Evolutionary conservation across 2,888 invertebrate species (phyloP), one percentile per base, ranked within the genome.

Genomic region (Himalopsyche kuldschensis): DNA sequence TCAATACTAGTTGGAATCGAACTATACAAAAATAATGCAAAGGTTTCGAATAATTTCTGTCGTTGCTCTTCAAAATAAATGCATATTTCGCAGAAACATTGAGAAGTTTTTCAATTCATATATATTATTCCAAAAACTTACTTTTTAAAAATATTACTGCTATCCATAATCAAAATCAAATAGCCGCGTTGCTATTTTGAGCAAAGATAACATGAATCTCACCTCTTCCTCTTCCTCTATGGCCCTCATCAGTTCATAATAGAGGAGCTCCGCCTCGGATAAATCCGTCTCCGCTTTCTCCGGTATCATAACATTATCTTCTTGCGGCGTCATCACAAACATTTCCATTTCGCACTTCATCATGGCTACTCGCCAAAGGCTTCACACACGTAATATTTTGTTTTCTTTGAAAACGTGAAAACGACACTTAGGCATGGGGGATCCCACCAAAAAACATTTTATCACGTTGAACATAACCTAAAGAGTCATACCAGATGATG

Each of bases 161-260:
- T 1, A 35, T 15, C 41, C 11, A 41, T 15, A 15, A 41, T 41
- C 15, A 41, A 41, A 2, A 41, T 41, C 3, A 41, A 15, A 41
- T 41, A 41, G 3, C 41, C 41, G 2, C 15, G 11, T 2, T 41
- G 15, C 41, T 41, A 41, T 41, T 11, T 41, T 41, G 41, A 41
- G 1, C 41, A 41, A 15, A 41, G 41, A 41, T 3, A 11, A 41
- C 41, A 41, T 15, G n/a, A 10, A 32, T 86, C 90, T 89, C 88
- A 92, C 92, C 92, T 88, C 88, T 89, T 92, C 92, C 84, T 92
- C 92, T 84, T 92, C 91, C 83, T 92, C 92, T 83, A 92, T 86
- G 1, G 91, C 91, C 76, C 88, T 89, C 87, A 92, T 91, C 82
- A 92, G 90, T 88, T 92, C 92, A 86, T 92, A 92, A 85, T 92